Evolutionary conservation across 2,797 vertebrate species (phyloP).

Genomic region (Aselliscus stoliczkanus): DNA sequence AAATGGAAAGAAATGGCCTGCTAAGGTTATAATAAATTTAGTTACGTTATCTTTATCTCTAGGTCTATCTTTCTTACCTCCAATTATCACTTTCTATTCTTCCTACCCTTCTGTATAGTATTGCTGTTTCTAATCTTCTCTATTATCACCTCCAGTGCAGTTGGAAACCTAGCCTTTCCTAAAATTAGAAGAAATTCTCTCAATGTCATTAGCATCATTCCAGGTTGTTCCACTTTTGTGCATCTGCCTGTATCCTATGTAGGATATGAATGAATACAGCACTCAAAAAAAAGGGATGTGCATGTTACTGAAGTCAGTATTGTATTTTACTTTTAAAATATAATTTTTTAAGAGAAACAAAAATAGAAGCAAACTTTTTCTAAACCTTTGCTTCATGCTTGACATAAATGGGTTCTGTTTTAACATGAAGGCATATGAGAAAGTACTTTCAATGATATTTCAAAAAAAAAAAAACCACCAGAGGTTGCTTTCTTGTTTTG

Average conservation of each 20-base stretch:
- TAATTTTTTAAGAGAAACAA: background rate
- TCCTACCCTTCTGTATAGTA: background rate
- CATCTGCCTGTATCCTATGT: background rate
- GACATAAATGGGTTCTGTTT: background rate
- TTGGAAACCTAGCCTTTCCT: background rate
- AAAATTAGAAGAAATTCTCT: background rate
- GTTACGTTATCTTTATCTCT: background rate
- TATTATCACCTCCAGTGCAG: background rate
- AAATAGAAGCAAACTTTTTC: background rate
- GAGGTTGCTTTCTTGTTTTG: constrained; percentile 13
- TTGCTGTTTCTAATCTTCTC: background rate
- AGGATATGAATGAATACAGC: background rate
- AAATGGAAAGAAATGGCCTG: background rate
- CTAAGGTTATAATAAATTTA: background rate
- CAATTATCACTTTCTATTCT: background rate
- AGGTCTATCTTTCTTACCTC: background rate
- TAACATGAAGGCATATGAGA: background rate
- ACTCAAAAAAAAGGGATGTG: background rate
- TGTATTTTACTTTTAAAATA: background rate
- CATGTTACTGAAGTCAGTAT: background rate
- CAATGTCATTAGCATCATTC: background rate
- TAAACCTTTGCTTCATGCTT: background rate
- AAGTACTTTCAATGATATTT: background rate
- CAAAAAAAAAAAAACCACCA: background rate
- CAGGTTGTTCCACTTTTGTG: background rate